These are phyloP conservation scores for Smittia aterrima DNA, from an alignment of 2,888 invertebrate genomes.

Conservation along the genomic window DNA sequence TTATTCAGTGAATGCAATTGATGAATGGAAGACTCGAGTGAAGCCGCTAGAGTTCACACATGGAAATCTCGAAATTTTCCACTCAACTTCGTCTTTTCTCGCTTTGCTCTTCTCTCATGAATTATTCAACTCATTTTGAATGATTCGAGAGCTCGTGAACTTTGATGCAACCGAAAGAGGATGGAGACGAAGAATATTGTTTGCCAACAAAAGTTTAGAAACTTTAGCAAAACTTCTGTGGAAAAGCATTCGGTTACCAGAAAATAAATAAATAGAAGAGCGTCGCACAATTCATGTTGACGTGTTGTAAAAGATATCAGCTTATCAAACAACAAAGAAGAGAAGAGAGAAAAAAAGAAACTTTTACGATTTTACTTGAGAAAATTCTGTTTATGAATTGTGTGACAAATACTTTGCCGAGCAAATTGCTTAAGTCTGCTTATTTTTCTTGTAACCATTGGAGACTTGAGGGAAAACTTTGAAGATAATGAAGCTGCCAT, in stretches of 20 bases:
- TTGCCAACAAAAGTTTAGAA: background rate
- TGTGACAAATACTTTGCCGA: too few relatives aligned
- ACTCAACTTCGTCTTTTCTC: constrained; percentile 2
- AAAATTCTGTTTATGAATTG: background rate
- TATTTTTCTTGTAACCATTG: too few relatives aligned
- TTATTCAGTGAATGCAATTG: constrained; percentile 17
- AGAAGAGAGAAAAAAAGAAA: too few relatives aligned
- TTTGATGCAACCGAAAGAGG: background rate
- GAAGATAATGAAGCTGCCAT: too few relatives aligned
- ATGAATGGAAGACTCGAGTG: background rate
- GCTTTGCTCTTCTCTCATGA: background rate
- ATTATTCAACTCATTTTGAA: constrained; percentile 1
- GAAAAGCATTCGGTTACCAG: background rate
- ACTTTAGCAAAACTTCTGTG: background rate
- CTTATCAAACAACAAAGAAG: constrained; percentile 4
- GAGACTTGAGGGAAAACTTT: too few relatives aligned
- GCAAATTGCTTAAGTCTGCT: too few relatives aligned
- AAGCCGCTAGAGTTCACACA: background rate
- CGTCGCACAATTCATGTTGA: constrained; percentile 19
- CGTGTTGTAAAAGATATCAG: background rate
- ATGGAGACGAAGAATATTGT: background rate
- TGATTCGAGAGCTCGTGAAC: constrained; percentile 13
- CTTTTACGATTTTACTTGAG: background rate
- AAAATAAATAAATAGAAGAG: background rate
- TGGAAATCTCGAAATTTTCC: background rate